Conservation (phyloP, 2,113 vertebrate genomes). For the Oxyura jamaicensis region DNA sequence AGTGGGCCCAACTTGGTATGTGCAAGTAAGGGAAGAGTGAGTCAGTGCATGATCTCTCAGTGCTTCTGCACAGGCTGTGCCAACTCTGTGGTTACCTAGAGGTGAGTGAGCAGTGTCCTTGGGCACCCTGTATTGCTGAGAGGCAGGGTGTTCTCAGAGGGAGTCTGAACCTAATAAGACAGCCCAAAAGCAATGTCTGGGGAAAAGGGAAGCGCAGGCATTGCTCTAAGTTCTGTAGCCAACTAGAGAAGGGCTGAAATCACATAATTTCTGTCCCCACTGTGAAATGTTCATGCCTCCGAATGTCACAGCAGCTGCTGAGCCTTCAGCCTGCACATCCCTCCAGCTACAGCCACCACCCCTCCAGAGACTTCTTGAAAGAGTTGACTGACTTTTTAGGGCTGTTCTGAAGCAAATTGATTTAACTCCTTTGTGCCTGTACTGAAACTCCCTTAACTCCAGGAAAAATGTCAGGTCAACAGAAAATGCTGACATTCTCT, state of each 20-base stretch:
- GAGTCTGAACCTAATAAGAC: not conserved
- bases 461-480: conserved; percentile 18
- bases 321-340: conserved; percentile 24
- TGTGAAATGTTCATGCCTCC: not conserved
- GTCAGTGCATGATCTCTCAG: not conserved
- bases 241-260: not conserved
- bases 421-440: conserved; percentile 59
- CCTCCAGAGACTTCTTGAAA: conserved; percentile 17
- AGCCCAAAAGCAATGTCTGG: not conserved
- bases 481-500: not conserved
- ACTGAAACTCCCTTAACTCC: not conserved
- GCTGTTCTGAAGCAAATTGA: conserved; percentile 34
- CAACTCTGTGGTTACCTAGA: not conserved
- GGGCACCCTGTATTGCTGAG: not conserved
- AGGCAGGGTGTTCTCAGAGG: not conserved
- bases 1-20: not conserved
- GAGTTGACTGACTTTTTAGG: conserved; percentile 32
- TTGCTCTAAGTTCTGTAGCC: not conserved
- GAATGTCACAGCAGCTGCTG: not conserved
- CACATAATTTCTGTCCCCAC: not conserved
- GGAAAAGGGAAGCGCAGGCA: not conserved
- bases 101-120: not conserved
- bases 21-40: not conserved
- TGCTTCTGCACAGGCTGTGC: not conserved
- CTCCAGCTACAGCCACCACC: not conserved